Evolutionary conservation across 2,888 invertebrate species (phyloP).

Genomic region (Sarcophaga carnaria): DNA sequence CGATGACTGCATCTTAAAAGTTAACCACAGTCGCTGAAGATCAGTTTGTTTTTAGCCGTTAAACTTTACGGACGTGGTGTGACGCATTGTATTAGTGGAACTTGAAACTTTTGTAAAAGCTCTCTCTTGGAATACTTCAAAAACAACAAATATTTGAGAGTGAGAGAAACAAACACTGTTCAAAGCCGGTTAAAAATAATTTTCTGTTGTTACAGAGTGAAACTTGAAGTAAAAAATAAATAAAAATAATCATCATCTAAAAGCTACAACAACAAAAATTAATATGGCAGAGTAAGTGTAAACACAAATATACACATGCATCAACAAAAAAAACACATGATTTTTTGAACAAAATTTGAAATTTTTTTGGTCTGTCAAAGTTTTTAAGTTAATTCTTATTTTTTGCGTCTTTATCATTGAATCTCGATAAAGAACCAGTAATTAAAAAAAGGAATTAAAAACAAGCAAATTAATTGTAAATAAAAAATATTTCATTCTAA

Average conservation of each 20-base stretch:
- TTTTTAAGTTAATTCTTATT: background rate
- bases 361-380: background rate
- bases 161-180: conserved; percentile 14
- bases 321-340: no score
- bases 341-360: no score
- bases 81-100: background rate
- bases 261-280: conserved; percentile 24
- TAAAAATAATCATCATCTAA: conserved; percentile 10
- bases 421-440: background rate
- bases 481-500: conserved; percentile 22
- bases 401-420: background rate
- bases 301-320: conserved; percentile 3
- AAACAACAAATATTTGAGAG: conserved; percentile 8
- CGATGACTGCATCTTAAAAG: conserved; percentile 35
- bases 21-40: conserved; percentile 30
- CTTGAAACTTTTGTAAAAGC: background rate
- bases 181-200: conserved; percentile 49
- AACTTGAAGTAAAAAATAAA: conserved; percentile 26
- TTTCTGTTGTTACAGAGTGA: conserved; percentile 15
- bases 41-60: conserved; percentile 57
- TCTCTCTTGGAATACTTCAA: conserved; percentile 20
- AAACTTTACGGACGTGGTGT: conserved; percentile 40
- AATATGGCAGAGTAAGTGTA: conserved; percentile 65
- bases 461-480: background rate
- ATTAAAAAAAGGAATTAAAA: background rate